These are phyloP conservation scores for Bombyx huttoni DNA, from an alignment of 2,888 invertebrate genomes.

Conservation along the genomic window DNA sequence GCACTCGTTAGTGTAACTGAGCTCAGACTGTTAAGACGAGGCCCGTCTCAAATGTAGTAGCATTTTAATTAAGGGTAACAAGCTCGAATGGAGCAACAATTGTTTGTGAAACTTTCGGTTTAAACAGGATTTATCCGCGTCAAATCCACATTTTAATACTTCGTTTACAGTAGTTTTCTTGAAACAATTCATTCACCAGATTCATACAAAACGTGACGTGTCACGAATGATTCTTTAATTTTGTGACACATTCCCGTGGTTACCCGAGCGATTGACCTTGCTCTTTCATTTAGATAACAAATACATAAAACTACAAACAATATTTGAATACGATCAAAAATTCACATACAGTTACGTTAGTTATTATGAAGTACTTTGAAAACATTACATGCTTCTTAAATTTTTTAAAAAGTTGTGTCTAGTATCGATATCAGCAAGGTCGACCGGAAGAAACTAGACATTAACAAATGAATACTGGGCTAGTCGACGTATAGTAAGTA, in stretches of 20 bases:
- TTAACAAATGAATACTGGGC: constrained; percentile 51
- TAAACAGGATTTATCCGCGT: constrained; percentile 63
- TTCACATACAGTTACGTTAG: no score
- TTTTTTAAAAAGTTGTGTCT: neutral
- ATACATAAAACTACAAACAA: no score
- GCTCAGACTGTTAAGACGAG: constrained; percentile 25
- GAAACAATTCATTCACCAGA: neutral
- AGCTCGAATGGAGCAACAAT: constrained; percentile 39
- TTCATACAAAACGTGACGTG: constrained; percentile 1
- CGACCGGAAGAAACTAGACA: constrained; percentile 54
- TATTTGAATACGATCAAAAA: no score
- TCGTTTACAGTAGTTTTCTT: constrained; percentile 6
- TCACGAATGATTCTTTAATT: constrained; percentile 1
- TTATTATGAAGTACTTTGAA: no score
- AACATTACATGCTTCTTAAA: no score
- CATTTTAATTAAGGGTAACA: constrained; percentile 52
- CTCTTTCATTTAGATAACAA: neutral
- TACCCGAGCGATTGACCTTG: constrained; percentile 8
- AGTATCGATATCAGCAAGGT: constrained; percentile 40
- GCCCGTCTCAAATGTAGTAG: constrained; percentile 20
- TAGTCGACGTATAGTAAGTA: constrained; percentile 28
- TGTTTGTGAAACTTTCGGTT: constrained; percentile 52
- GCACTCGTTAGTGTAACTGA: constrained; percentile 13
- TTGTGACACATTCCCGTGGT: constrained; percentile 3
- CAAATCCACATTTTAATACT: constrained; percentile 9